Evolutionary conservation across 2,888 invertebrate genomes (phyloP).

Genomic region (Parnassius apollo): DNA sequence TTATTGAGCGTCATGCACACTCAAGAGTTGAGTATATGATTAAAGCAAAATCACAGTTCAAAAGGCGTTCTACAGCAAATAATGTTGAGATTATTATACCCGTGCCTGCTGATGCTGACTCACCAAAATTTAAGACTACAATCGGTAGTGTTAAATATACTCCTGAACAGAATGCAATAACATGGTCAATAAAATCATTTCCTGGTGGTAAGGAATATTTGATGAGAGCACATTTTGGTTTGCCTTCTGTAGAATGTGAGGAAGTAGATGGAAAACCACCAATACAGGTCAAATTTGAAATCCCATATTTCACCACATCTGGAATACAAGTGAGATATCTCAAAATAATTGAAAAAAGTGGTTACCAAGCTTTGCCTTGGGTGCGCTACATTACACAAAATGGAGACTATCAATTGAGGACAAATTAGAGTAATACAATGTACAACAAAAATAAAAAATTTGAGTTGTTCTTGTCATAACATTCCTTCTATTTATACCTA

Average conservation of each 20-base stretch:
- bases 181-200: conserved; percentile 98
- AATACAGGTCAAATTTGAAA: conserved; percentile 99
- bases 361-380: conserved; percentile 99
- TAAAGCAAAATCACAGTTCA: conserved; percentile 99
- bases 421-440: conserved; percentile 81
- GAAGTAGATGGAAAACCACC: conserved; percentile 98
- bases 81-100: conserved; percentile 99
- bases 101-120: conserved; percentile 97
- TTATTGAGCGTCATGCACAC: conserved; percentile 98
- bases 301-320: conserved; percentile 99
- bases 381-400: conserved; percentile 99
- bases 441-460: too few relatives aligned
- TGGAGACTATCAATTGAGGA: conserved; percentile 98
- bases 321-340: conserved; percentile 98
- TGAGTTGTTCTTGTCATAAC: conserved; percentile 33
- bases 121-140: conserved; percentile 98
- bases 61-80: conserved; percentile 97
- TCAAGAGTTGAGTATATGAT: conserved; percentile 99
- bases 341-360: conserved; percentile 99
- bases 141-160: conserved; percentile 98
- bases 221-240: conserved; percentile 98
- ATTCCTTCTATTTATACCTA: conserved; percentile 49
- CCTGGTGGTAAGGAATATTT: conserved; percentile 99
- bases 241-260: conserved; percentile 97
- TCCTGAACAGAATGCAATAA: conserved; percentile 97